Conservation (phyloP, 2,797 vertebrate genomes). For the Rousettus madagascariensis region DNA sequence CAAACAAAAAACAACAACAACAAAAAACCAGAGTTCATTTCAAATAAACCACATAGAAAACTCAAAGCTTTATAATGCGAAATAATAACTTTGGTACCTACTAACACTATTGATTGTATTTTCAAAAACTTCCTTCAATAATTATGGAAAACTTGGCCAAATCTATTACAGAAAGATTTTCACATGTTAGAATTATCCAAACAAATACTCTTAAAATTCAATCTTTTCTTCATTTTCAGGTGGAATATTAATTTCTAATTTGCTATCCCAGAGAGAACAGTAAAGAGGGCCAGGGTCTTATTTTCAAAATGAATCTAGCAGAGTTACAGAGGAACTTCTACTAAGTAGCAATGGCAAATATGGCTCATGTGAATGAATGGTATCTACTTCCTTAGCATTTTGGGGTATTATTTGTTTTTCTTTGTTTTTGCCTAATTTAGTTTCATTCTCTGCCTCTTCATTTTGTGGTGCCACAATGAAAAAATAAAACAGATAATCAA, state of each 20-base stretch:
- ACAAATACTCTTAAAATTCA: neutral
- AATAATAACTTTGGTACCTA: neutral
- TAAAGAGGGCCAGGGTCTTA: neutral
- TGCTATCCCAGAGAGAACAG: neutral
- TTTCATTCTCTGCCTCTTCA: neutral
- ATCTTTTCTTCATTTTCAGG: neutral
- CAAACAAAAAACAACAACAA: neutral
- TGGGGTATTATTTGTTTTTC: neutral
- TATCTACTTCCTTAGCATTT: neutral
- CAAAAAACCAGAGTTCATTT: neutral
- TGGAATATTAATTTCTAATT: neutral
- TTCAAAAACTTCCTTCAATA: neutral
- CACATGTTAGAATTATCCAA: neutral
- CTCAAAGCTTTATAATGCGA: neutral
- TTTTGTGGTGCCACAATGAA: neutral
- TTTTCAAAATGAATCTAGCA: neutral
- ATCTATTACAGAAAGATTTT: constrained; percentile 40
- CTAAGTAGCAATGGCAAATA: neutral
- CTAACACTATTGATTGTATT: neutral
- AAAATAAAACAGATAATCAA: neutral
- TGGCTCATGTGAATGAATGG: neutral
- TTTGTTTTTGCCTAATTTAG: neutral
- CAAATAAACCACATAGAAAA: neutral
- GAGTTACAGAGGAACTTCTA: neutral
- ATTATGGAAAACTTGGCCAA: neutral